phyloP scores from a whole-genome alignment of 2,113 vertebrate genomes.

The Tragelaphus imberbis region DNA sequence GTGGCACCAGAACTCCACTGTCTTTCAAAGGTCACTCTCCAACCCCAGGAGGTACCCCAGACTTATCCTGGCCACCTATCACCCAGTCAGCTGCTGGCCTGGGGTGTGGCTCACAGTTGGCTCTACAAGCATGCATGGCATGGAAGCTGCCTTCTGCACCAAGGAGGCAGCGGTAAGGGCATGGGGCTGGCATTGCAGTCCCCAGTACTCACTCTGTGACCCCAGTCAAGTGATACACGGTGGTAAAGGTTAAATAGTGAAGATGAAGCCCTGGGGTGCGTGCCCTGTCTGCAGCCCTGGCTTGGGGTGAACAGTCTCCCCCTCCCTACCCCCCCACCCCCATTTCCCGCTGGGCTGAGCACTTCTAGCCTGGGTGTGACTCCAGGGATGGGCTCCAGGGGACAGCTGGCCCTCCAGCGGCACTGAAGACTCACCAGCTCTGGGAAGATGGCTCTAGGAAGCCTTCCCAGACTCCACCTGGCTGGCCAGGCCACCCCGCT shows the following conservation, averaged over 20 bases:
- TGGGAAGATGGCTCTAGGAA: background rate
- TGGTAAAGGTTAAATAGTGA: background rate
- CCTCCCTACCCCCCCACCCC: background rate
- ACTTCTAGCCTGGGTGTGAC: background rate
- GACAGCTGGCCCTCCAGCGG: background rate
- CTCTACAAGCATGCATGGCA: background rate
- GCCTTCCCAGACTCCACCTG: background rate
- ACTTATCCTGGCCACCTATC: background rate
- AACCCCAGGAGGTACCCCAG: background rate
- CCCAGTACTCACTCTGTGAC: background rate
- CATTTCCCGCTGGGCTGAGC: background rate
- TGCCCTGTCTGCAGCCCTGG: background rate
- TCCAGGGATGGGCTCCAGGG: background rate
- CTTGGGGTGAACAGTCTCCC: background rate
- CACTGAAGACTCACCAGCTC: background rate
- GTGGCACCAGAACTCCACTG: background rate
- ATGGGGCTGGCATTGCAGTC: background rate
- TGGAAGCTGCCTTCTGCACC: background rate
- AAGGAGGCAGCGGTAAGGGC: background rate
- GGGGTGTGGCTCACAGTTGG: background rate
- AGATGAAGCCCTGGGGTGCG: background rate
- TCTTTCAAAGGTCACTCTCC: background rate
- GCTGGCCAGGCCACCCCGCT: background rate
- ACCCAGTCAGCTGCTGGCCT: background rate
- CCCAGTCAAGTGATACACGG: background rate